Conservation (phyloP, 1,140 invertebrate genomes). For the Idris sp. region DNA sequence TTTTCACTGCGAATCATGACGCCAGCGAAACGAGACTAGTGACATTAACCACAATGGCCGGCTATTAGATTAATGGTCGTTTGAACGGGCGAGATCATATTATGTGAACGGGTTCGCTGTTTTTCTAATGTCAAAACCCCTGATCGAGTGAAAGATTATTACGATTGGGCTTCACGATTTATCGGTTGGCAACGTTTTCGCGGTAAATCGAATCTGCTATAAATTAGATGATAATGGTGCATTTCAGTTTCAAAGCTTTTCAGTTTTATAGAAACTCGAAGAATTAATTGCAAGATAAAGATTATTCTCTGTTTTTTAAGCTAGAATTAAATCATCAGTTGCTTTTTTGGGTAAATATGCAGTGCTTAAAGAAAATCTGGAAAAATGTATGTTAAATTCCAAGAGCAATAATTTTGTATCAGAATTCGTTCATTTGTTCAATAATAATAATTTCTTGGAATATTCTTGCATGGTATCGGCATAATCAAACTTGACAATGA, state of each 20-base stretch:
- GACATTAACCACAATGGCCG: constrained; percentile 50
- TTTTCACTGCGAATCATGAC: constrained; percentile 46
- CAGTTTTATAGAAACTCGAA: no score
- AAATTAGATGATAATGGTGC: constrained; percentile 30
- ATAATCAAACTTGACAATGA: constrained; percentile 35
- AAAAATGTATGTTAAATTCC: no score
- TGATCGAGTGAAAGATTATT: constrained; percentile 38
- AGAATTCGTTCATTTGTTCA: no score
- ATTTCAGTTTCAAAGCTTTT: constrained; percentile 1
- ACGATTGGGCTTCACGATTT: constrained; percentile 42
- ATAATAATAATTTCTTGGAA: constrained; percentile 21
- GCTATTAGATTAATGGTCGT: constrained; percentile 57
- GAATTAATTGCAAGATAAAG: no score
- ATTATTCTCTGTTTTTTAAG: no score
- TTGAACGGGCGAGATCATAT: constrained; percentile 44
- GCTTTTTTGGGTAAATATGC: no score
- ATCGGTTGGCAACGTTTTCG: constrained; percentile 20
- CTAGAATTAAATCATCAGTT: no score
- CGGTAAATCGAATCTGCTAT: constrained; percentile 10
- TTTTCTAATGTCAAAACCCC: constrained; percentile 49
- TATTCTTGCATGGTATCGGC: neutral
- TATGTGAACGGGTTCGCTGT: constrained; percentile 43
- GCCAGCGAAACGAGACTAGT: constrained; percentile 37
- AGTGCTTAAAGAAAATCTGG: no score
- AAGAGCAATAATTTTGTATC: no score